Percentiles rank a stretch among this genome's conserved stretches.
phyloP scores from a whole-genome alignment of 2,888 invertebrate species.

The Lithodes maja region DNA sequence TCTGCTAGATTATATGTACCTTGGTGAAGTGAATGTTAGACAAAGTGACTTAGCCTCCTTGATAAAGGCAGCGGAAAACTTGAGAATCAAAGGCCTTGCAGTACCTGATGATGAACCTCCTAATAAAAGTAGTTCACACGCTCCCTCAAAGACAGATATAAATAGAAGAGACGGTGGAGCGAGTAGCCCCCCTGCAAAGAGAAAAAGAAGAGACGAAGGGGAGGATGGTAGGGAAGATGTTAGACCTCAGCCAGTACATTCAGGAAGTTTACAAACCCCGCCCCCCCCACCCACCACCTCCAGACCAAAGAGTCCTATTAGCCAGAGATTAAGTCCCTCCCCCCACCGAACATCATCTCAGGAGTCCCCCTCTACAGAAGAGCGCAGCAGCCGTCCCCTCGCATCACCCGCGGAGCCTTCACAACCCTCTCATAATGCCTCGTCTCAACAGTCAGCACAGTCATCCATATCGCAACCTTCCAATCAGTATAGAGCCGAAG shows the following conservation, averaged over 20 bases:
- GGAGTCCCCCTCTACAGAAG: conserved; percentile 53
- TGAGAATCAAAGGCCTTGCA: conserved; percentile 68
- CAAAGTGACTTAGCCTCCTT: conserved; percentile 69
- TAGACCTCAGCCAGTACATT: conserved; percentile 48
- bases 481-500: conserved; percentile 56
- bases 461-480: conserved; percentile 32
- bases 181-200: conserved; percentile 65
- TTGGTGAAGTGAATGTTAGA: conserved; percentile 70
- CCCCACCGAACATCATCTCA: conserved; percentile 58
- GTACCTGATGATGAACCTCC: conserved; percentile 70
- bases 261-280: conserved; percentile 44
- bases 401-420: conserved; percentile 47
- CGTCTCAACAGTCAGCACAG: conserved; percentile 45
- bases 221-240: conserved; percentile 69
- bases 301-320: conserved; percentile 69
- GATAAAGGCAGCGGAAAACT: conserved; percentile 68
- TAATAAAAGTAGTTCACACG: conserved; percentile 38
- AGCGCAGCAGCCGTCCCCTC: conserved; percentile 55
- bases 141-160: conserved; percentile 7
- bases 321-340: conserved; percentile 57
- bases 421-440: conserved; percentile 7
- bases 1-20: conserved; percentile 70
- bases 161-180: conserved; percentile 50
- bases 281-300: conserved; percentile 56
- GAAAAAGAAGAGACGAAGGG: conserved; percentile 66